These are phyloP conservation scores for Norana najaformis DNA, from an alignment of 2,888 invertebrate genomes.

Conservation along the genomic window DNA sequence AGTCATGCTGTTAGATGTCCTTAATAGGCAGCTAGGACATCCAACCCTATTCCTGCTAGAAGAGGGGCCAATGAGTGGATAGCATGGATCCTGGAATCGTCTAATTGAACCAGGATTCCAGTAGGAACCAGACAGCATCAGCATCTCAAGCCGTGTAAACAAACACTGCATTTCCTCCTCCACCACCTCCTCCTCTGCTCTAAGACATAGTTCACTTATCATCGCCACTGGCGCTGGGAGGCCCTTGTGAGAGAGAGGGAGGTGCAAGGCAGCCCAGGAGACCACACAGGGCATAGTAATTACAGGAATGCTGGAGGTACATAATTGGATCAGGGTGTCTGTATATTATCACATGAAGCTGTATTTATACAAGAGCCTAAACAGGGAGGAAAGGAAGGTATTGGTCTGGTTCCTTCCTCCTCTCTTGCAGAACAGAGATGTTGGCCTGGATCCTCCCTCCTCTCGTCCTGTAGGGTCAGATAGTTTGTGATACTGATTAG, in stretches of 20 bases:
- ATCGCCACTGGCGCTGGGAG: constrained; percentile 16
- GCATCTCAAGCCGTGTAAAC: background rate
- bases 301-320: constrained; percentile 20
- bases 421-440: background rate
- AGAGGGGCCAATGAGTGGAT: background rate
- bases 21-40: background rate
- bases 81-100: background rate
- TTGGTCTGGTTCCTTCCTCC: background rate
- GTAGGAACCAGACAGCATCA: background rate
- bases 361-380: constrained; percentile 21
- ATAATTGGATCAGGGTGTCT: constrained; percentile 26
- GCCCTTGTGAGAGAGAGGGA: background rate
- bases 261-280: background rate
- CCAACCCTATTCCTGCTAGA: constrained; percentile 1
- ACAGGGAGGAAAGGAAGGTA: background rate
- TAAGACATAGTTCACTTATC: constrained; percentile 21
- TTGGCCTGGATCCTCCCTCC: background rate
- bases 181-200: background rate
- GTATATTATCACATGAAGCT: background rate
- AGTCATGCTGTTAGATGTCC: background rate
- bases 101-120: constrained; percentile 2
- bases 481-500: constrained; percentile 13
- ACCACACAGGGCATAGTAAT: constrained; percentile 23
- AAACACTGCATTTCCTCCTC: background rate
- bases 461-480: background rate